These are phyloP conservation scores for Polia nebulosa DNA, from an alignment of 2,888 invertebrate species.

Conservation along the genomic window DNA sequence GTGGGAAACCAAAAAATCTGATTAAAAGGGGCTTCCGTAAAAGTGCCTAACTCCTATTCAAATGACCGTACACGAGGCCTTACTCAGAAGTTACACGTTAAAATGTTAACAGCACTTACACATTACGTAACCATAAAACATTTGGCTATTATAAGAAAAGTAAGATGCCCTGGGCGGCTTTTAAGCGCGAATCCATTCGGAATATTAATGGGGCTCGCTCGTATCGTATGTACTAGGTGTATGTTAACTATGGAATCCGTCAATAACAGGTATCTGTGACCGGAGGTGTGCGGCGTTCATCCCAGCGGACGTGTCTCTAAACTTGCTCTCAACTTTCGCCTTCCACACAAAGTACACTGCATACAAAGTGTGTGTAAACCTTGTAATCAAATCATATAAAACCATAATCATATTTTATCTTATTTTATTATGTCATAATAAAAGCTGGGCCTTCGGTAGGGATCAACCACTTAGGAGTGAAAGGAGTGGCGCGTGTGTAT, in stretches of 20 bases:
- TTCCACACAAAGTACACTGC: conserved; percentile 4
- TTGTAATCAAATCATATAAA: conserved; percentile 20
- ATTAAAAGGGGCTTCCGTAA: conserved; percentile 15
- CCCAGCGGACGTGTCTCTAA: conserved; percentile 39
- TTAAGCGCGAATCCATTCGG: conserved; percentile 66
- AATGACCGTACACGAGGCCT: conserved; percentile 31
- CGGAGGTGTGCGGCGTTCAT: conserved; percentile 44
- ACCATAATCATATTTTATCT: conserved; percentile 5
- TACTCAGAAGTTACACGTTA: conserved; percentile 35
- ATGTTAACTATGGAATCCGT: conserved; percentile 53
- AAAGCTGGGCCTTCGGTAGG: conserved; percentile 31
- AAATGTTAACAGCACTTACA: conserved; percentile 41
- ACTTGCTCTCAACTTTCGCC: conserved; percentile 46
- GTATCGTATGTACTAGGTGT: conserved; percentile 41
- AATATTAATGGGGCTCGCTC: conserved; percentile 66
- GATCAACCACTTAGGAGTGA: conserved; percentile 19
- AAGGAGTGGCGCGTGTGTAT: conserved; percentile 19
- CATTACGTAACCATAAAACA: conserved; percentile 55
- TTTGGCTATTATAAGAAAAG: conserved; percentile 60
- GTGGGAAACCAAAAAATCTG: conserved; percentile 13
- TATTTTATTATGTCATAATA: conserved; percentile 27
- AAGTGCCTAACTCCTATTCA: conserved; percentile 21
- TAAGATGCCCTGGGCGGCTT: conserved; percentile 63
- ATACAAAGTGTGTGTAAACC: conserved; percentile 22
- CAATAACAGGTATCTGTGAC: conserved; percentile 63